Evolutionary conservation across 2,113 vertebrate genomes (phyloP), one percentile per base, ranked within the genome.

Genomic region (Petrocephalus microphthalmus): DNA sequence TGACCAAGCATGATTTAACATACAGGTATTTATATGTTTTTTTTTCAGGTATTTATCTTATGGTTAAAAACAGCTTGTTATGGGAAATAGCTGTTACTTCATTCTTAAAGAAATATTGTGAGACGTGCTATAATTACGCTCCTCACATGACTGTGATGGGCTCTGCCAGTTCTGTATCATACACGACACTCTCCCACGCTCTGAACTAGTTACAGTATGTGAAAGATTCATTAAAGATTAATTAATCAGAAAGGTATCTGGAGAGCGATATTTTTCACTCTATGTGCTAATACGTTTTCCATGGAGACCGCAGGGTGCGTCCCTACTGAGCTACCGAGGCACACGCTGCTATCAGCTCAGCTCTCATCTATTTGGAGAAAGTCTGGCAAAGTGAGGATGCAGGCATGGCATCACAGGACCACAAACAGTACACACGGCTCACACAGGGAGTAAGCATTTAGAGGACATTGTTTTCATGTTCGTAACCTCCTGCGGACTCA

Each of bases 211-310:
- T 54, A 85, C 52, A 33, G 51, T 33, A 54, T 85, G 84, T 53
- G 84, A 85, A 85, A 53, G 52, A 85, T 54, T 85, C 51, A 33
- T 54, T 85, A 60, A 60, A 60, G 85, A 45, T 64, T 60, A 86
- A 85, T 85, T 85, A 85, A 85, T 85, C 51, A 53, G 45, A 47
- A 53, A 29, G 84, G 84, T 54, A 29, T 85, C 84, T 86, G 85
- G 51, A 53, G 51, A 53, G 53, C 17, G 53, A 22, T 25, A 57
- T 57, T 86, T 57, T 87, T 64, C 57, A 71, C 42, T 71, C 86
- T 15, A 51, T 11, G 20, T 67, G 86, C n/a, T 37, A 71, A 71
- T 49, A 49, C 13, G 52, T 57, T 49, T 71, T 87, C 86, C 60
- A 57, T 71, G 42, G 56, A 67, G 86, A 49, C 60, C 2, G 53